phyloP scores from a whole-genome alignment of 2,113 vertebrate genomes.

The Ammodytes dubius region DNA sequence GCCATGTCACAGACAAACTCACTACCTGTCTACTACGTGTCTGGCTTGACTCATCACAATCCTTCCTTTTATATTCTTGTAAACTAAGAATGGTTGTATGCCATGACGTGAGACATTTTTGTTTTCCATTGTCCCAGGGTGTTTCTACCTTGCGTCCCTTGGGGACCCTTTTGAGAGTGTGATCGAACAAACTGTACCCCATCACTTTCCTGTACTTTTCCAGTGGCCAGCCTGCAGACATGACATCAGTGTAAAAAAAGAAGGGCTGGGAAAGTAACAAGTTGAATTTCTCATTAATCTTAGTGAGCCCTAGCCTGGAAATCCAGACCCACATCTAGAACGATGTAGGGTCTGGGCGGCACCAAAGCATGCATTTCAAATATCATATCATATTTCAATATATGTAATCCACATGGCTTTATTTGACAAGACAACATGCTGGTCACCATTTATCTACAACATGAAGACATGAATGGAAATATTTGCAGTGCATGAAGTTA shows the following conservation, averaged over 20 bases:
- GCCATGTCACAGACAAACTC: neutral
- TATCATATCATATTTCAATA: too few species aligned
- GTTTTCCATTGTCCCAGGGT: slow-evolving; percentile 65
- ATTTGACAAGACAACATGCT: slow-evolving; percentile 29
- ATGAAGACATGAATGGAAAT: slow-evolving; percentile 27
- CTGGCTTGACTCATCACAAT: slow-evolving; percentile 43
- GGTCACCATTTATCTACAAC: slow-evolving; percentile 14
- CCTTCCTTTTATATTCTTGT: slow-evolving; percentile 15
- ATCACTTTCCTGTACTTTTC: slow-evolving; percentile 46
- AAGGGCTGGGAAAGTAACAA: slow-evolving; percentile 30
- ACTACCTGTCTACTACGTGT: slow-evolving; percentile 24
- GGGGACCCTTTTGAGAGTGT: neutral
- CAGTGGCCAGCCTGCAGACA: neutral
- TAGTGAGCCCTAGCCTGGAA: neutral
- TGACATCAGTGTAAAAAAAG: slow-evolving; percentile 2
- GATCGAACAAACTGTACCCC: slow-evolving; percentile 21
- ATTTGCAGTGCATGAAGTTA: neutral
- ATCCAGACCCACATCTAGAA: too few species aligned
- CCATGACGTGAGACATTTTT: slow-evolving; percentile 44
- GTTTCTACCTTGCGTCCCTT: slow-evolving; percentile 54
- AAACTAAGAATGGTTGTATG: slow-evolving; percentile 34
- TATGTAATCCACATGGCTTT: slow-evolving; percentile 8
- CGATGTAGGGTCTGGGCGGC: too few species aligned
- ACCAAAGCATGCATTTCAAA: too few species aligned
- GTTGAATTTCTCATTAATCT: slow-evolving; percentile 26